Evolutionary conservation across 2,113 vertebrate species (phyloP), one percentile per base, ranked within the genome.

Genomic region (Ploceus nigricollis): DNA sequence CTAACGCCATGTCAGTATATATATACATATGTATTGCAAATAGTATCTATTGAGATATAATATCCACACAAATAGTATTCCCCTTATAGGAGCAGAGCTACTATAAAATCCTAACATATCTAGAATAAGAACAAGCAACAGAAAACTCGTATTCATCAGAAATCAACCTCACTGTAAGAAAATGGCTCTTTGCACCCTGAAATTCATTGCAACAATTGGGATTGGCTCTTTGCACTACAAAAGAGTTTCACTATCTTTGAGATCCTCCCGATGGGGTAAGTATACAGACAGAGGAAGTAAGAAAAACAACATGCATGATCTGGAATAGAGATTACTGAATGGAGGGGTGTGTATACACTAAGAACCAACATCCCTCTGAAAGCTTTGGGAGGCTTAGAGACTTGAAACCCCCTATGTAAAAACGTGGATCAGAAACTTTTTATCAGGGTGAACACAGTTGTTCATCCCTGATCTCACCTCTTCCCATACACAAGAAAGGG

Each of bases 301-400:
- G 94, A 45, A 87, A 95, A 95, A 91, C 82, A 78, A 73, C 23
- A 4, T n/a, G 63, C n/a, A 2, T 56, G 91, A 81, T 94, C 70
- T 82, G 81, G 39, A 91, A 71, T 20, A 71, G 57, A 95, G 82
- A 96, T 93, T 93, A 88, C 72, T 95, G 94, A 97, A 95, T 90
- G 89, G 65, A 89, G 85, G 77, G 86, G 80, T 39, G 77, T 84
- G 87, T 64, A 19, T 4, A 19, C 82, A 56, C 90, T 15, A 56
- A 61, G 70, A 66, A 82, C 10, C 56, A 70, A 72, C 31, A 28
- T 44, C 82, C 18, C 57, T 65, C 44, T 37, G 57, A 86, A 78
- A 70, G 35, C 22, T 81, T 76, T n/a, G 44, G 15, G 69, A 83
- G 35, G 30, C 39, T 77, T 20, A 42, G 14, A 61, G 33, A 53